Evolutionary conservation across 2,797 vertebrate genomes (phyloP), one percentile per base, ranked within the genome.

Genomic region (Benthosema pterotum): DNA sequence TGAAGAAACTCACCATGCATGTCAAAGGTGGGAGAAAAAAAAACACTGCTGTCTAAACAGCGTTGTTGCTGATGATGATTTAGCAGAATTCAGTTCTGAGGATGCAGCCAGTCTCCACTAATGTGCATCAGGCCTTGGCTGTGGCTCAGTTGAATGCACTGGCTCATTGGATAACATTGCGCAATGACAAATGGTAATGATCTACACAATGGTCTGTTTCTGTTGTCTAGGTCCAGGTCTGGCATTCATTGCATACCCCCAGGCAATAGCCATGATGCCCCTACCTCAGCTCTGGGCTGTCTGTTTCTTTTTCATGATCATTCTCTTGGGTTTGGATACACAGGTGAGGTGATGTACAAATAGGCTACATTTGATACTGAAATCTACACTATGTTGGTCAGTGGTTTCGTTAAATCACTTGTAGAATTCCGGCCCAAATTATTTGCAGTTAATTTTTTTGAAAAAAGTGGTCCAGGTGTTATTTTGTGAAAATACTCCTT

Each of bases 251-350:
- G 94, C 94, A 0, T 97, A 95, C 70, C 96, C 96, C 48, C 93
- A 94, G 58, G 95, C 95, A 15, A 89, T 97, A 43, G 95, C 94
- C 2, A 90, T 97, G 95, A 97, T 96, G 94, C 96, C 95, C 0
- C 69, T 92, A 16, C 94, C 95, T 70, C 95, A 94, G 60, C 87
- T 97, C 58, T 97, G 96, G 96, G 93, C 95, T 58, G 88, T 94
- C 77, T 94, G 95, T 55, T 97, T 97, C 89, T 97, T 97, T 76
- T 52, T 95, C 64, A 97, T 96, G 95, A 79, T 97, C 70, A 85
- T 97, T 71, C 94, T 98, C 75, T 65, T 98, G 69, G 94, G 95
- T 25, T 88, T 99, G 80, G 96, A 98, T 79, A 95, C 96, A 74
- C 93, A 98, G 87, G 97, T 98, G 64, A 79, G 22, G 22, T 25